Evolutionary conservation across 2,113 vertebrate species (phyloP).

Genomic region (Mormyrus iriodes): DNA sequence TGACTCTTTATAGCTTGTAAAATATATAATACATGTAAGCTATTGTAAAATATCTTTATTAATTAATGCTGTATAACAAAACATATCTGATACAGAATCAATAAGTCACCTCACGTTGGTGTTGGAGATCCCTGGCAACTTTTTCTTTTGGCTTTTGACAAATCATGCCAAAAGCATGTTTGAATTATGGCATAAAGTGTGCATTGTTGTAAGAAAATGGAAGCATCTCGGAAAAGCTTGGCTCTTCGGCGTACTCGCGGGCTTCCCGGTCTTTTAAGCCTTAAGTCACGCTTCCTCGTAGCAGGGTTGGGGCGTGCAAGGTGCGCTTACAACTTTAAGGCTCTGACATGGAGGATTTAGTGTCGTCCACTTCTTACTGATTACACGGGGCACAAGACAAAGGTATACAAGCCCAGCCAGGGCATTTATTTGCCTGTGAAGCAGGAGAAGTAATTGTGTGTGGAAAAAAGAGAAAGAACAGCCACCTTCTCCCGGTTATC

Average conservation of each 20-base stretch:
- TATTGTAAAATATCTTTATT: background rate
- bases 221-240: background rate
- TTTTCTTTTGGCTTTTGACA: background rate
- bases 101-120: background rate
- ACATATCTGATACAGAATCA: background rate
- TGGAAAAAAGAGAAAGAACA: constrained; percentile 40
- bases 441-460: constrained; percentile 41
- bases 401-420: constrained; percentile 54
- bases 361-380: constrained; percentile 67
- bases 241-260: constrained; percentile 26
- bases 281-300: constrained; percentile 56
- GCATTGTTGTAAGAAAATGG: background rate
- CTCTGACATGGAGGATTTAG: constrained; percentile 62
- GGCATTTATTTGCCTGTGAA: constrained; percentile 68
- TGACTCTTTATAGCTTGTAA: background rate
- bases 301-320: constrained; percentile 35
- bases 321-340: constrained; percentile 58
- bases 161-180: background rate
- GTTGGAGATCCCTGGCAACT: background rate
- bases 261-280: constrained; percentile 52
- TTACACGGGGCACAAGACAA: constrained; percentile 69
- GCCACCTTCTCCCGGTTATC: constrained; percentile 66
- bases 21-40: background rate
- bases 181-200: background rate
- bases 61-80: background rate